Evolutionary conservation across 1,140 invertebrate species (phyloP), one percentile per base, ranked within the genome.

Genomic region (Paralvinella palmiformis): DNA sequence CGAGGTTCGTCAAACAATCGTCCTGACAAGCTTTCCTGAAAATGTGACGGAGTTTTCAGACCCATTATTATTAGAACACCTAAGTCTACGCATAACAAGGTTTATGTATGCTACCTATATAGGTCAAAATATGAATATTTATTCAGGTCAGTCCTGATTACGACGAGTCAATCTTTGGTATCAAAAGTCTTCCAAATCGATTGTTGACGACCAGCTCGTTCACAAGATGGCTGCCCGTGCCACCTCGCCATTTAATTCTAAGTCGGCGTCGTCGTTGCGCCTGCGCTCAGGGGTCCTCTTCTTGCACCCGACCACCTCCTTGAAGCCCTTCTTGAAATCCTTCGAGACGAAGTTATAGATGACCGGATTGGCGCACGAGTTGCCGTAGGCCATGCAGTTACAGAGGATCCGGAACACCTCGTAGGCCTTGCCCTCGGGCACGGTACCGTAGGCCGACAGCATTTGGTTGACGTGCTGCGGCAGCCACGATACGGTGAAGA

Each of bases 401-500:
- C 59, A 59, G 15, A 66, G 60, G 7, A 68, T 27, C 15, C 37
- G 27, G 22, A 64, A 24, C 17, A 57, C 50, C 31, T 63, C 4
- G 62, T 63, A 63, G 33, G 13, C 10, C 35, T 37, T 27, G 17
- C 24, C 35, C 0, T 22, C 4, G 4, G 59, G 35, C 50, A 53
- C 45, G 17, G 35, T 22, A 15, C 59, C 59, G 60, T 69, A 70
- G 63, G 73, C 59, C 35, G 72, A 75, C 52, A 73, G 61, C 55
- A 77, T 71, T 37, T 73, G 71, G 79, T 83, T 74, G 2, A 84
- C 69, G 84, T 94, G 92, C 73, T 95, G 89, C 1, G 92, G 92
- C 71, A 88, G 88, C 93, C 93, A 96, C 80, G 92, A 94, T 44
- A 93, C 84, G 10, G 92, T 92, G 77, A 95, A 96, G 29, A 92